Conservation (phyloP, 2,888 invertebrate species). For the Dendrolimus houi region DNA sequence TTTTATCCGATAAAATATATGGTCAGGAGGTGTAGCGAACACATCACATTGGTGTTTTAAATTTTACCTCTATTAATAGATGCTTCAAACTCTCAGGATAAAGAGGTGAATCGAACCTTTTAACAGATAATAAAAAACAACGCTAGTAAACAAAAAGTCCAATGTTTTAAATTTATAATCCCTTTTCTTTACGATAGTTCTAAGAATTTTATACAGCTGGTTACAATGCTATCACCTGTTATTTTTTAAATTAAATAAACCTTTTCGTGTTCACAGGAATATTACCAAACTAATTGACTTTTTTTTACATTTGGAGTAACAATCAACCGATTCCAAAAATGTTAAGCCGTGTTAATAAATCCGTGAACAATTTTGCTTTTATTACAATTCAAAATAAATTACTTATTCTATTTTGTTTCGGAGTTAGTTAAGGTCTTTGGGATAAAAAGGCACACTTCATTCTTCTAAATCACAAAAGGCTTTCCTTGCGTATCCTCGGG, state of each 20-base stretch:
- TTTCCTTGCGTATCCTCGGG: too few species aligned
- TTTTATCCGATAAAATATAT: neutral
- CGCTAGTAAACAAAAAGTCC: neutral
- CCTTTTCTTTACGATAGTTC: neutral
- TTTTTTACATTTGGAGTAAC: neutral
- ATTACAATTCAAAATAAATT: neutral
- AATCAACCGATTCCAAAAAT: neutral
- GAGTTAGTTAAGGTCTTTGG: too few species aligned
- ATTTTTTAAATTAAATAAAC: neutral
- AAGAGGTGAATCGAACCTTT: neutral
- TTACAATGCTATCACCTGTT: neutral
- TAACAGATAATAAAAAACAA: neutral
- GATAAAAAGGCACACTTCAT: too few species aligned
- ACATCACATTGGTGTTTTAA: too few species aligned
- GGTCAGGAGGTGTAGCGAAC: too few species aligned
- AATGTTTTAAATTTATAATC: neutral
- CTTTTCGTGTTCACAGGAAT: neutral
- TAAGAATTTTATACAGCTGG: neutral
- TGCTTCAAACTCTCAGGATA: neutral
- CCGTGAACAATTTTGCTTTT: neutral
- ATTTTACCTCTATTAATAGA: neutral
- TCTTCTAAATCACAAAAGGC: too few species aligned
- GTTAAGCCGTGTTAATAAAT: neutral
- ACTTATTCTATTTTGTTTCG: too few species aligned
- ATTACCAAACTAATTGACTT: neutral